Evolutionary conservation across 2,888 invertebrate genomes (phyloP).

Genomic region (Alviniconcha strummeri): DNA sequence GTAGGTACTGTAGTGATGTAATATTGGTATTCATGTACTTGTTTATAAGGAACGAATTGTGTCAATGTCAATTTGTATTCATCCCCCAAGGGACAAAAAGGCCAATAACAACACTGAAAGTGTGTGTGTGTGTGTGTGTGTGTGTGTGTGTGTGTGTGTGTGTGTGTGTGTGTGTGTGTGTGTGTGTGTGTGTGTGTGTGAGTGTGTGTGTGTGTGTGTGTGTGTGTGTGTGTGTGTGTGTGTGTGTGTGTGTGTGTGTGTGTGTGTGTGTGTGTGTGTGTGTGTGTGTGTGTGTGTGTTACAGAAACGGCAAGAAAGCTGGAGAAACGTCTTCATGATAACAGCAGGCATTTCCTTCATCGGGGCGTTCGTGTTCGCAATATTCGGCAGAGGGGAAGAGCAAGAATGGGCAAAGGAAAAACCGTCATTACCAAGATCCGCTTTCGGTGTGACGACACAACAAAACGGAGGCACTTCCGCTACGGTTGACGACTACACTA

Average conservation of each 20-base stretch:
- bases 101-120: no score
- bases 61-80: no score
- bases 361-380: conserved; percentile 11
- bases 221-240: no score
- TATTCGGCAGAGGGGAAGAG: conserved; percentile 29
- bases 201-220: not conserved
- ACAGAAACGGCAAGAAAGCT: conserved; percentile 25
- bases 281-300: no score
- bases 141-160: no score
- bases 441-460: no score
- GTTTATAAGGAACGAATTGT: no score
- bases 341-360: conserved; percentile 12
- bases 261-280: no score
- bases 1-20: not conserved
- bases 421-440: not conserved
- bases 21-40: no score
- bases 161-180: conserved; percentile 3
- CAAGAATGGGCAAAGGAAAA: conserved; percentile 29
- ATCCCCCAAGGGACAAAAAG: no score
- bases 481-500: not conserved
- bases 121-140: not conserved
- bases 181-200: conserved; percentile 9
- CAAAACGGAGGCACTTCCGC: not conserved
- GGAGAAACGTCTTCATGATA: conserved; percentile 27
- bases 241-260: no score